Base-by-base conservation (phyloP, 2,113 vertebrate genomes). In the Pteropus alecto region DNA sequence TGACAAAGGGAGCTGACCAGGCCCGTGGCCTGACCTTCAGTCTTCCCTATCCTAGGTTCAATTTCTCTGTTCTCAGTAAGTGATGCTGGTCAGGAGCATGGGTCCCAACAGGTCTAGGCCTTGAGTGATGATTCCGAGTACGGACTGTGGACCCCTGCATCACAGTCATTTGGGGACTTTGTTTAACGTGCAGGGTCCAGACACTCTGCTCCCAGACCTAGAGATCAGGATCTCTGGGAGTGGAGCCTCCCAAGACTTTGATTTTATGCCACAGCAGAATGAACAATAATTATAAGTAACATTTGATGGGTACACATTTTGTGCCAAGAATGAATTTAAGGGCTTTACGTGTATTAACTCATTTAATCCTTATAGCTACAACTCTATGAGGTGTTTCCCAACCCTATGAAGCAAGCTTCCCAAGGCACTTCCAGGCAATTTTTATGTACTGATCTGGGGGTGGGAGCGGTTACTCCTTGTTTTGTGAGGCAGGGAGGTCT, bases 261-360 rank as follows among this genome's bases (percentile, higher is more conserved):
- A 28, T 74, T 93, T 93, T 84, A 61, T 28, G 86, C 74, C n/a
- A 35, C 3, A 16, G 71, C 38, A 28, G 19, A 35, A 79, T 30
- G 26, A 96, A 73, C 30, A 56, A 19, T 51, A 48, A 74, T 43
- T 16, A 35, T 22, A 51, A 24, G 51, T 58, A 51, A 86, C 56
- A 35, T 61, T 97, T 97, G 83, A 54, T 61, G 35, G 30, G 22
- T 74, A 13, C 24, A 60, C 65, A 14, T 70, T 56, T 85, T 73
- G 76, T 87, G 58, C 26, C 67, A 43, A 51, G 77, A 93, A 19
- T 0, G 3, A 58, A 51, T 70, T 84, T 58, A 6, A 82, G 73
- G 33, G 33, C 33, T 83, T 77, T 21, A 0, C 8, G 10, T 7
- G 21, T 4, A 43, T 61, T 35, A 88, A 41, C 68, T 88, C 67